Evolutionary conservation across 2,888 invertebrate species (phyloP), one percentile per base, ranked within the genome.

Genomic region (Sturmia bella): DNA sequence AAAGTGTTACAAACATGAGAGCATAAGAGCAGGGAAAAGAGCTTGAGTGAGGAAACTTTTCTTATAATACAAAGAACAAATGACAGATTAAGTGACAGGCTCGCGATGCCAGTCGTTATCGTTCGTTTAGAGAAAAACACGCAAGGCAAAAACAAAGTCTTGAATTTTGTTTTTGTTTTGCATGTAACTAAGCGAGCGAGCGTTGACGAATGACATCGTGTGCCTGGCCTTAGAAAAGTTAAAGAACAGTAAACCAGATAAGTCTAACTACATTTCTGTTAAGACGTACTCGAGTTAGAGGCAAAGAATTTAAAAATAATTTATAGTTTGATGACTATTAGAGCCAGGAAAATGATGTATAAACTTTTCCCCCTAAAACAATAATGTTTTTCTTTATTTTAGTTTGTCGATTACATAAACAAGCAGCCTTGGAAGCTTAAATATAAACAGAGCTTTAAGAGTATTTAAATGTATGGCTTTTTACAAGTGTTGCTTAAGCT

Each of bases 321-420:
- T 70, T 56, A 82, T 70, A 83, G 81, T 75, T 84, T 84, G 84
- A 85, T 86, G 86, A 86, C 86, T 85, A 84, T 82, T 84, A n/a
- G 84, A 82, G 84, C 83, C 57, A 37, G 69, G 48, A 39, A 64
- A 66, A 37, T 15, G 50, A 24, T 50, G 15, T 11, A 3, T 21
- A 17, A 5, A 43, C 15, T 17, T 76, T 27, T 61, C 41, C 11
- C 24, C 24, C 13, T 17, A 50, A 61, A 19, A 24, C 41, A 24
- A 39, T 24, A 52, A 70, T 19, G 63, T 41, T 69, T 56, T 56
- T n/a, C n/a, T n/a, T n/a, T n/a, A n/a, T n/a, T n/a, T 27, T 39
- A 50, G 45, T 66, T 66, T 39, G 2, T 48, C 21, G 13, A 1
- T 27, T 43, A 43, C 45, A 52, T 21, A 11, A 37, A 24, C 39